A percentile compares a stretch with the other conserved stretches of the same genome.
Evolutionary conservation across 2,797 vertebrate genomes (phyloP).

Genomic region (Intellagama lesueurii): DNA sequence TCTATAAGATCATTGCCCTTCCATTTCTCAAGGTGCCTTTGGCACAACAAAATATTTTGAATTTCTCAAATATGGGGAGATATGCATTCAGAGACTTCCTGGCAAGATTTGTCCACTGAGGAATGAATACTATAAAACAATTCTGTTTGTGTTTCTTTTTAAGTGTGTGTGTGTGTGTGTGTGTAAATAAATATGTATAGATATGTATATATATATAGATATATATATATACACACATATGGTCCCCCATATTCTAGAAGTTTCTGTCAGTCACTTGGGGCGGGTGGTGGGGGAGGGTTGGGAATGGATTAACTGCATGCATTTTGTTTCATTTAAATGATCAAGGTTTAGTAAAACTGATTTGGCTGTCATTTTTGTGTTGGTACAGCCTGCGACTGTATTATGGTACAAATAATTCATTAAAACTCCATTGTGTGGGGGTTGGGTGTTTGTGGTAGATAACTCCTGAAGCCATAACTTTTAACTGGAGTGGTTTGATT

Average conservation of each 20-base stretch:
- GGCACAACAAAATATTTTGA: background rate
- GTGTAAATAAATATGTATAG: background rate
- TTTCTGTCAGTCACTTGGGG: slow-evolving; percentile 67
- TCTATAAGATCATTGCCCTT: background rate
- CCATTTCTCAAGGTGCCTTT: slow-evolving; percentile 5
- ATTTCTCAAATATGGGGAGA: slow-evolving; percentile 10
- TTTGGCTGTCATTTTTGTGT: slow-evolving; percentile 51
- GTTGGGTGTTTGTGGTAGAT: slow-evolving; percentile 63
- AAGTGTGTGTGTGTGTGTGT: slow-evolving; percentile 42
- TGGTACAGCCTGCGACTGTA: slow-evolving; percentile 41
- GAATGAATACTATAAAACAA: slow-evolving; percentile 25
- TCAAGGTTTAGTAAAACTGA: slow-evolving; percentile 57
- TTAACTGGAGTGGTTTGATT: slow-evolving; percentile 82
- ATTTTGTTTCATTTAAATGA: slow-evolving; percentile 63
- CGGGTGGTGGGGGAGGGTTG: slow-evolving; percentile 30
- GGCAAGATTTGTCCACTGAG: slow-evolving; percentile 22
- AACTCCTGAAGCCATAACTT: slow-evolving; percentile 86
- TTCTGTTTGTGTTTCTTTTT: background rate
- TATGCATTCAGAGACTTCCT: slow-evolving; percentile 19
- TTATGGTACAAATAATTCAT: slow-evolving; percentile 32
- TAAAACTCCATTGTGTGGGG: slow-evolving; percentile 50
- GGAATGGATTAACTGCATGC: slow-evolving; percentile 71
- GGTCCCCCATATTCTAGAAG: slow-evolving; percentile 68
- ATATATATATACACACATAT: slow-evolving; percentile 51
- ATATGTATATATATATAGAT: slow-evolving; percentile 46